Conservation (phyloP, 2,113 vertebrate genomes). For the Spea bombifrons region DNA sequence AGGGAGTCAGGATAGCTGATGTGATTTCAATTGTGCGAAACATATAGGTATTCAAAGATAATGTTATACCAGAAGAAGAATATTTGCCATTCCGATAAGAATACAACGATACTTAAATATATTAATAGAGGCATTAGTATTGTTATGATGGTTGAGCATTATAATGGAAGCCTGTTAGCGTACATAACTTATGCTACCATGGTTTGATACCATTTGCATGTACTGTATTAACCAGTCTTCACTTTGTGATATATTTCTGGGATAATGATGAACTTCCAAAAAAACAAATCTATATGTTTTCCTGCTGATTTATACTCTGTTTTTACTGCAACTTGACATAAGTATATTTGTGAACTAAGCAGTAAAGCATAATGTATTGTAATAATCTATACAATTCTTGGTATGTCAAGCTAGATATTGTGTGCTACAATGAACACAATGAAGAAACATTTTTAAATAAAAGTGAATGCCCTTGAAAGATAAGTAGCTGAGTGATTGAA, state of each 20-base stretch:
- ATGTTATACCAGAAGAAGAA: conserved; percentile 16
- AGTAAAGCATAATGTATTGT: background rate
- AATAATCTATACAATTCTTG: background rate
- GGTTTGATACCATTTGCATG: too few relatives aligned
- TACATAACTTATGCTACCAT: too few relatives aligned
- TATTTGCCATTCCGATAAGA: conserved; percentile 14
- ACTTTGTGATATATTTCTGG: too few relatives aligned
- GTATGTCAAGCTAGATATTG: conserved; percentile 7
- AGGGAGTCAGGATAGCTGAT: conserved; percentile 11
- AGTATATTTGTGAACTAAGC: background rate
- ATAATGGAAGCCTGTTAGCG: too few relatives aligned
- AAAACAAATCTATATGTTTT: too few relatives aligned
- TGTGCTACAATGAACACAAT: conserved; percentile 22
- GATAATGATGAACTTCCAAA: too few relatives aligned
- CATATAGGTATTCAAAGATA: conserved; percentile 12
- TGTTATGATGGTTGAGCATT: too few relatives aligned
- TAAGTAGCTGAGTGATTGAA: conserved; percentile 46
- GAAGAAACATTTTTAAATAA: conserved; percentile 39
- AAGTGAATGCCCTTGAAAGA: conserved; percentile 51
- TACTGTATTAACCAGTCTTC: too few relatives aligned
- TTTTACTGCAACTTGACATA: too few relatives aligned
- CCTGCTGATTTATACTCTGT: too few relatives aligned
- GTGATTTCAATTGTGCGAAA: conserved; percentile 25
- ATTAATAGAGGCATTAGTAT: background rate
- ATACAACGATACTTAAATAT: conserved; percentile 13